Evolutionary conservation across 2,797 vertebrate species (phyloP), one percentile per base, ranked within the genome.

Genomic region (Aphelocoma californica): DNA sequence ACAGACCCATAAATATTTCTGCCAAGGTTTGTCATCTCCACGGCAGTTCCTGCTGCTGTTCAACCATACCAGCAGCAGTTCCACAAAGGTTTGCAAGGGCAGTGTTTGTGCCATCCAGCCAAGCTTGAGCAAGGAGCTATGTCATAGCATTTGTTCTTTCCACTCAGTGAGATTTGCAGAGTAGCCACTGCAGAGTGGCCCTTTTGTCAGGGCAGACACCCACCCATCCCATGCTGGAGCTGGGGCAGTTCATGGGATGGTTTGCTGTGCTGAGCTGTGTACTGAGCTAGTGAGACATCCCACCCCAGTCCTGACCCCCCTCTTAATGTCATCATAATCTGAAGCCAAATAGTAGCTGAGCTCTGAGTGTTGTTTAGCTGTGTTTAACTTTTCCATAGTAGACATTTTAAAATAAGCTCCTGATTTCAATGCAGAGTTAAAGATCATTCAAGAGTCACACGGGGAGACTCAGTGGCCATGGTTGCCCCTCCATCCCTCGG

Each of bases 401-500:
- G 53, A n/a, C 0, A 3, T 60, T 84, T 88, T 84, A 48, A 93
- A 93, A 62, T 7, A 44, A 72, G 21, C 0, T 56, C 9, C 24
- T 57, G 58, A 40, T 78, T 85, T 62, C 70, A 61, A 6, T n/a
- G 83, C 15, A 36, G 67, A 75, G 38, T 8, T 77, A 38, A 51
- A 80, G 36, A 44, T 50, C 14, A 65, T 53, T 40, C 2, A 5
- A 45, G 50, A 48, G 74, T 81, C 58, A 72, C 13, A 18, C 0
- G 2, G 50, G 34, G 58, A 14, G 50, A 47, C 47, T 84, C 2
- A 4, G 17, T 24, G 65, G 56, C 36, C 82, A 44, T 1, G 0
- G 15, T 82, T 2, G 8, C 40, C 2, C 10, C 4, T 36, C 18
- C 18, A 3, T 70, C 2, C 0, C 69, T 57, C 2, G 1, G 12